These are phyloP conservation scores for Macroteleia sp. DNA, from an alignment of 2,888 invertebrate genomes.

Conservation along the genomic window DNA sequence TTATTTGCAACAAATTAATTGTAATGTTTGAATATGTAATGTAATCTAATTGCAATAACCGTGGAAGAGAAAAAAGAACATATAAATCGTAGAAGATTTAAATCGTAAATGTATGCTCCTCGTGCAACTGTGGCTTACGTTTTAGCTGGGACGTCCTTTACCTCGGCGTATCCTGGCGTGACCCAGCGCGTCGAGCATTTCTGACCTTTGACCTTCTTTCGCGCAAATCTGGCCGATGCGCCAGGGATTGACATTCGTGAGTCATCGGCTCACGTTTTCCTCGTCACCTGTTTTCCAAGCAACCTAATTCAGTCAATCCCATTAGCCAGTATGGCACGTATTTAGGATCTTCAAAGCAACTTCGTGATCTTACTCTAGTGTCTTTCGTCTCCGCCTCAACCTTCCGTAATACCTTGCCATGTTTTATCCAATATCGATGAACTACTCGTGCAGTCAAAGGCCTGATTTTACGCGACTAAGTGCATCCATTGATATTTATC, in stretches of 20 bases:
- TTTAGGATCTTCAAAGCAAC: conserved; percentile 36
- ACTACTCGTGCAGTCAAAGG: conserved; percentile 12
- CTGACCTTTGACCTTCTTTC: conserved; percentile 72
- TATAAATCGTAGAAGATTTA: too few relatives aligned
- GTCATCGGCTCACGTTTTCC: conserved; percentile 35
- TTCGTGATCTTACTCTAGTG: not conserved
- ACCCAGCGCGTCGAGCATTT: conserved; percentile 68
- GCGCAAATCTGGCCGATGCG: conserved; percentile 43
- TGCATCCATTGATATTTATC: conserved; percentile 28
- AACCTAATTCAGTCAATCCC: conserved; percentile 55
- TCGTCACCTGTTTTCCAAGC: conserved; percentile 37
- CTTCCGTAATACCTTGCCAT: not conserved
- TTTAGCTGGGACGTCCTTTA: conserved; percentile 27
- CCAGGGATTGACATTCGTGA: conserved; percentile 53
- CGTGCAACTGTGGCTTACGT: not conserved
- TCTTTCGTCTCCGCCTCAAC: not conserved
- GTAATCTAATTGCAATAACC: too few relatives aligned
- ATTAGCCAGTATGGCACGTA: conserved; percentile 31
- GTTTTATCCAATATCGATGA: conserved; percentile 35
- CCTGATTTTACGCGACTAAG: conserved; percentile 17
- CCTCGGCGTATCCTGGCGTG: conserved; percentile 54
- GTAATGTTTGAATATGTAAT: too few relatives aligned
- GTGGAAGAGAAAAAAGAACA: too few relatives aligned
- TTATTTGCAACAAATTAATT: too few relatives aligned
- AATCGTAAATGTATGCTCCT: conserved; percentile 24